A percentile compares a stretch with the other conserved stretches of the same genome.
These are phyloP conservation scores for Bombus huntii DNA, from an alignment of 1,140 invertebrate species.

Conservation along the genomic window DNA sequence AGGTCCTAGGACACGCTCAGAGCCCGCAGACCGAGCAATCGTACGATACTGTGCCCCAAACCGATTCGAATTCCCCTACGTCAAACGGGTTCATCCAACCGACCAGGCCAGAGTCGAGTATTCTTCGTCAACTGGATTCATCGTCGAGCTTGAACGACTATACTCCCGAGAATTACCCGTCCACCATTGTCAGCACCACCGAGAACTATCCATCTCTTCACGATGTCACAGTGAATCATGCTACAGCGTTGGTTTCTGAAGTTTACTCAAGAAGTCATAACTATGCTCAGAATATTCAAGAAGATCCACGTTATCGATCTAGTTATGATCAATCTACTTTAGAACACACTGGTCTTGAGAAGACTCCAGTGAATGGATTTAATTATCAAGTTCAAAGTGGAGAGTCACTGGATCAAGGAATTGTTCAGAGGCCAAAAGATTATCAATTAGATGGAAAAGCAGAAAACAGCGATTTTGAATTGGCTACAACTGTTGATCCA, in stretches of 20 bases:
- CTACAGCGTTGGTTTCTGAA: constrained; percentile 33
- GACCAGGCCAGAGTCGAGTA: constrained; percentile 1
- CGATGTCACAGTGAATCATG: constrained; percentile 44
- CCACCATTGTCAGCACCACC: constrained; percentile 54
- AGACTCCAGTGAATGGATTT: constrained; percentile 74
- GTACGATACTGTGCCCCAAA: constrained; percentile 52
- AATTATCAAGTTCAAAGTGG: constrained; percentile 73
- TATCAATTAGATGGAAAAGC: constrained; percentile 69
- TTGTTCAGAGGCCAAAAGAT: constrained; percentile 54
- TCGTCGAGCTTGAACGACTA: constrained; percentile 47
- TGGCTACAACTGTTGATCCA: constrained; percentile 61
- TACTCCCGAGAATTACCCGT: constrained; percentile 70
- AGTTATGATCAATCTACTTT: constrained; percentile 52
- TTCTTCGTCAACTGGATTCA: constrained; percentile 30
- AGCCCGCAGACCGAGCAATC: constrained; percentile 59
- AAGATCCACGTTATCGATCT: constrained; percentile 53
- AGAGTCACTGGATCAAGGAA: constrained; percentile 27
- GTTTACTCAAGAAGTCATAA: constrained; percentile 65
- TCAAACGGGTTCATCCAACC: constrained; percentile 2
- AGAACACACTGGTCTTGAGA: constrained; percentile 64
- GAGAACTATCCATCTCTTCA: constrained; percentile 67
- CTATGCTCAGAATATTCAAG: constrained; percentile 60
- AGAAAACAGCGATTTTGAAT: constrained; percentile 65
- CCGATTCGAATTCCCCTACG: constrained; percentile 37
- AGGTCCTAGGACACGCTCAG: constrained; percentile 60